phyloP scores from a whole-genome alignment of 2,797 vertebrate genomes.

The Aeoliscus strigatus region DNA sequence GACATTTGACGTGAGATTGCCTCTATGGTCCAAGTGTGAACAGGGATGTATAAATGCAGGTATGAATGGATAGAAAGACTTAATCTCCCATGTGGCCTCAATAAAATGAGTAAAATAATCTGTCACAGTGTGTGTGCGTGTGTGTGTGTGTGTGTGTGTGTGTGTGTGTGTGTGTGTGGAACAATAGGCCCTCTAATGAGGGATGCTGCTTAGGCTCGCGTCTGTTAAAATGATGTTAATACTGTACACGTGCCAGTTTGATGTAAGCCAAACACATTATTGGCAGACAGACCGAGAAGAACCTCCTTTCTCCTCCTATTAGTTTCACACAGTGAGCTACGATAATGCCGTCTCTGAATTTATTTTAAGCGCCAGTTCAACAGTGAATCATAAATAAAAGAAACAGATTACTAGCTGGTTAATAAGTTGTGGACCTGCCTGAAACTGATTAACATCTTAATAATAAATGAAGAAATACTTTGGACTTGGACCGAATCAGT shows the following conservation, averaged over 20 bases:
- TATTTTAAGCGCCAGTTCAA: too few species aligned
- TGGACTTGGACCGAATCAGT: too few species aligned
- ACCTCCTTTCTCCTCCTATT: conserved; percentile 3
- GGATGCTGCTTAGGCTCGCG: conserved; percentile 30
- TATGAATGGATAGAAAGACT: conserved; percentile 41
- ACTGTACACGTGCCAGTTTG: conserved; percentile 58
- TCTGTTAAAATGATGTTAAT: conserved; percentile 65
- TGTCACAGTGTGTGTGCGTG: conserved; percentile 4
- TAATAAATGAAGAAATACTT: too few species aligned
- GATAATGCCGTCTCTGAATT: background rate
- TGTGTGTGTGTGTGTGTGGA: conserved; percentile 27
- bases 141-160: conserved; percentile 9
- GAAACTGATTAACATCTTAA: too few species aligned
- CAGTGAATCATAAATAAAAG: too few species aligned
- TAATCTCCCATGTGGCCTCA: conserved; percentile 65
- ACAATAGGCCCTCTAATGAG: conserved; percentile 72
- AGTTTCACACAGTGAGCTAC: background rate
- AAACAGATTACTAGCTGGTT: too few species aligned
- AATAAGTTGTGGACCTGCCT: too few species aligned
- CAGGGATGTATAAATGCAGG: conserved; percentile 45
- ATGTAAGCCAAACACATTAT: conserved; percentile 20
- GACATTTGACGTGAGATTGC: too few species aligned
- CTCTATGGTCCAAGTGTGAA: conserved; percentile 5
- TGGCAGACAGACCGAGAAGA: background rate
- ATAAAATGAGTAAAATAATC: conserved; percentile 46